phyloP scores from a whole-genome alignment of 1,140 invertebrate genomes.

The Drosophila erecta region DNA sequence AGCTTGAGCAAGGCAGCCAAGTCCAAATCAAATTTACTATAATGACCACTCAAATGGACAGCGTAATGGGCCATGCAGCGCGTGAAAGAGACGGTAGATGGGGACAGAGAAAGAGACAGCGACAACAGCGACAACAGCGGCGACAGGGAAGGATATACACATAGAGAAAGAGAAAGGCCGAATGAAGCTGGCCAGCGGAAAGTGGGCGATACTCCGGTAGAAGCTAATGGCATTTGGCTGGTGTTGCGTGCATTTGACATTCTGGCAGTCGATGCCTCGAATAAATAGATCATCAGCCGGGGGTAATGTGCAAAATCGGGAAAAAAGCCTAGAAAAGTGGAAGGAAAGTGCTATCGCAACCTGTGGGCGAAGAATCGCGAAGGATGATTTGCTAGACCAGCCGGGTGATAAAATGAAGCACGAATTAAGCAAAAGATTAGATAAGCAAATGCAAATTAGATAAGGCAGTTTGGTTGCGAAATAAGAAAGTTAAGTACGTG shows the following conservation, averaged over 20 bases:
- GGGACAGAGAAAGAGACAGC: not conserved
- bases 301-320: not conserved
- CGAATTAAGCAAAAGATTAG: conserved; percentile 18
- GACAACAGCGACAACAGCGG: not conserved
- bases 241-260: conserved; percentile 57
- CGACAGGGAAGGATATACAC: not conserved
- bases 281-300: conserved; percentile 10
- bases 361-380: conserved; percentile 19
- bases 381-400: conserved; percentile 24
- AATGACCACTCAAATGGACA: conserved; percentile 79
- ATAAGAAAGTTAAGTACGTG: not conserved
- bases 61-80: conserved; percentile 69
- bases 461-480: not conserved
- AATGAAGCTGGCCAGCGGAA: conserved; percentile 9
- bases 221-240: conserved; percentile 53
- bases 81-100: conserved; percentile 1
- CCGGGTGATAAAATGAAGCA: conserved; percentile 24
- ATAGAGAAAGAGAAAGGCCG: conserved; percentile 34
- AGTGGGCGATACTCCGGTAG: conserved; percentile 29
- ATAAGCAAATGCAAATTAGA: conserved; percentile 20
- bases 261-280: conserved; percentile 32
- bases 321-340: not conserved
- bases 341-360: not conserved
- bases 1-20: conserved; percentile 50
- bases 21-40: conserved; percentile 80